Evolutionary conservation across 1,140 invertebrate genomes (phyloP), one percentile per base, ranked within the genome.

Genomic region (Diachasma alloeum): DNA sequence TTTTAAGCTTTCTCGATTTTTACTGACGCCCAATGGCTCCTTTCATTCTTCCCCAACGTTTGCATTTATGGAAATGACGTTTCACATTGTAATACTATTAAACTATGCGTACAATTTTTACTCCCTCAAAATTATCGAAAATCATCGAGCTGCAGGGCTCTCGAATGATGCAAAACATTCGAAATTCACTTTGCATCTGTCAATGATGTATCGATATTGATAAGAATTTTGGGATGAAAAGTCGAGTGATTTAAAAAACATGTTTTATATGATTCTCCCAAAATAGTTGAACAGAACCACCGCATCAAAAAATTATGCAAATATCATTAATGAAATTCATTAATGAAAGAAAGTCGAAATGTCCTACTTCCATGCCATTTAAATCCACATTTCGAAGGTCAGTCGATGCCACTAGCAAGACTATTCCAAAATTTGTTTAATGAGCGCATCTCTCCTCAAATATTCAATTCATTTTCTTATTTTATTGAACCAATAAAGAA

Each of bases 1-100:
- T 44, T 31, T 76, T 46, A 74, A 71, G 76, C 75, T 72, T 76
- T 72, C 75, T 76, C 69, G 39, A 22, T 72, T 76, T 72, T 72
- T 44, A 53, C 48, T 19, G n/a, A 53, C 15, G 1, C 17, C n/a
- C 48, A 53, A 53, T 53, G 44, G 13, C 44, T 37, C 39, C 39
- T 42, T 11, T 4, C 4, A 42, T 42, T 42, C 48, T 53, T 15
- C 15, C 15, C n/a, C 48, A 9, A 17, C 15, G 11, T 53, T 31
- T 66, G 39, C 56, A 19, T 24, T 68, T 68, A 68, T 68, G 24
- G n/a, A 13, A 17, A 68, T 68, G 36, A 6, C 26, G n/a, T 68
- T 68, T 36, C 26, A 68, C 31, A 68, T 66, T 66, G 22, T 66
- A n/a, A 31, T 31, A 63, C 24, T 9, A 42, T 6, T 11, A 42